Conservation (phyloP, 2,113 vertebrate species). For the Corythaixoides concolor region DNA sequence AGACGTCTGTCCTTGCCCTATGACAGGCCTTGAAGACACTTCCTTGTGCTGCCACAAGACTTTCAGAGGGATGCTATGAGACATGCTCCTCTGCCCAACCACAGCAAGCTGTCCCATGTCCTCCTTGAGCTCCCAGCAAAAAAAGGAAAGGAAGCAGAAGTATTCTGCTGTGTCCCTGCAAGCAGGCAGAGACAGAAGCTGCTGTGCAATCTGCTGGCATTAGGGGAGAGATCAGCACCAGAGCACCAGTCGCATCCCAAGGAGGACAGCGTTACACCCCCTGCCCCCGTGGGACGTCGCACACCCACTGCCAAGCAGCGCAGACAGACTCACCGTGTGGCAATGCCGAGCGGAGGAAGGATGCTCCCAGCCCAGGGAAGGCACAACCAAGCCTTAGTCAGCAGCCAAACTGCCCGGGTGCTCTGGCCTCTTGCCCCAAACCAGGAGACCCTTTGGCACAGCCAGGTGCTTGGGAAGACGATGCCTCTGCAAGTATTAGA, state of each 20-base stretch:
- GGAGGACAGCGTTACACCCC: rapidly evolving
- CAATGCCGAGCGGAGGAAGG: neutral
- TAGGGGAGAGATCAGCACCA: neutral
- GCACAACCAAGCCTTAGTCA: neutral
- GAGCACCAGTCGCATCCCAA: neutral
- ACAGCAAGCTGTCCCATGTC: neutral
- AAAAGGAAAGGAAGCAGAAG: neutral
- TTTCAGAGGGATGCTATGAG: neutral
- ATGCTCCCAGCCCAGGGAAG: neutral
- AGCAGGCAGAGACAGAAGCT: neutral
- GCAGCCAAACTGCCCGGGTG: conserved; percentile 41
- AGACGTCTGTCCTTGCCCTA: neutral
- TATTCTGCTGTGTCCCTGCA: neutral
- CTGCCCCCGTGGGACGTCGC: rapidly evolving
- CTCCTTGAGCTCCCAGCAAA: neutral
- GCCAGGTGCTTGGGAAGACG: neutral
- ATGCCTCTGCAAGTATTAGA: neutral
- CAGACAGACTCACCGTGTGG: rapidly evolving
- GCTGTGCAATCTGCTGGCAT: neutral
- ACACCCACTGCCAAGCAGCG: neutral
- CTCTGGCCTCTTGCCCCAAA: neutral
- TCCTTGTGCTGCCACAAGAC: neutral
- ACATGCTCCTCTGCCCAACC: neutral
- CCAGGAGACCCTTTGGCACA: conserved; percentile 12
- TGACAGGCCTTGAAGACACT: neutral